Evolutionary conservation across 2,888 invertebrate genomes (phyloP).

Genomic region (Hartigia nigra): DNA sequence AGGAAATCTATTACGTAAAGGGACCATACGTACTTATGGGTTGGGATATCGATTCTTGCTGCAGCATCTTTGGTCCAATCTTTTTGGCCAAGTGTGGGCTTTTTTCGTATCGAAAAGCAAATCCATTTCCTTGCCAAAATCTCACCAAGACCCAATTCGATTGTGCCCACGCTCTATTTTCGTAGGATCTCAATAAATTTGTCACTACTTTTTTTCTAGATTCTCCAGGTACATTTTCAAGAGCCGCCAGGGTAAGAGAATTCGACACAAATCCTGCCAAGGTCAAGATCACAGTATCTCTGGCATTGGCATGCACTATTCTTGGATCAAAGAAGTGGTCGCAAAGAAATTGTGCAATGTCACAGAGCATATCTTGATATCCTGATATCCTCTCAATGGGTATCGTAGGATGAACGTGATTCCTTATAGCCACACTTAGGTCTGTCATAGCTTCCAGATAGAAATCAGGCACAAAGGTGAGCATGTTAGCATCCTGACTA

Average conservation of each 20-base stretch:
- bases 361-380: conserved; percentile 71
- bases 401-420: conserved; percentile 75
- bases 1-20: background rate
- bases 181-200: conserved; percentile 80
- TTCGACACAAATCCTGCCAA: conserved; percentile 83
- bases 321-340: conserved; percentile 80
- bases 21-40: conserved; percentile 55
- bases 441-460: conserved; percentile 77
- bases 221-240: conserved; percentile 76
- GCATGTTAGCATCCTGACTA: conserved; percentile 72
- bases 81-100: conserved; percentile 67
- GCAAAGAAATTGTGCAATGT: conserved; percentile 79
- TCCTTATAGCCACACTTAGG: conserved; percentile 72
- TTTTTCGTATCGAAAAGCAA: conserved; percentile 76
- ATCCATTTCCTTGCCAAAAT: conserved; percentile 87
- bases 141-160: conserved; percentile 86
- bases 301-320: conserved; percentile 79
- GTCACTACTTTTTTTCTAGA: conserved; percentile 74
- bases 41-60: conserved; percentile 66
- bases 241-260: conserved; percentile 75
- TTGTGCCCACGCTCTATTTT: conserved; percentile 85
- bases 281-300: conserved; percentile 81
- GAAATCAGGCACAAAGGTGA: conserved; percentile 80
- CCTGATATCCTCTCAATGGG: conserved; percentile 70
- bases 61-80: conserved; percentile 64